phyloP scores from a whole-genome alignment of 2,888 invertebrate species.

The Xanthia togata region DNA sequence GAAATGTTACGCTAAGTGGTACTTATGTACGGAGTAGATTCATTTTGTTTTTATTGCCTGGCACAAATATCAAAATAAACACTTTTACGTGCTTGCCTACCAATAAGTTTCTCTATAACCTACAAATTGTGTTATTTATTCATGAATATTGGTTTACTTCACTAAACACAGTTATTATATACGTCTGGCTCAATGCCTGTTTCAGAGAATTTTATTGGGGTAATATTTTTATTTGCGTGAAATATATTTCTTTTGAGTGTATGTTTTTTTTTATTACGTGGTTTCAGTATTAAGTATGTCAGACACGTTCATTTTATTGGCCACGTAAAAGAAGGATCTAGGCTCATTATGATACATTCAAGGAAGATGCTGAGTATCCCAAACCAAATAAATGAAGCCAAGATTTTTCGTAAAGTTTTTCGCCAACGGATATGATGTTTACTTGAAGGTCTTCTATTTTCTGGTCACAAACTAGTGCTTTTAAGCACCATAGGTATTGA shows the following conservation, averaged over 20 bases:
- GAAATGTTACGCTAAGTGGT: slow-evolving; percentile 1
- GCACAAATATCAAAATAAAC: slow-evolving; percentile 9
- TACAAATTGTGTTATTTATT: slow-evolving; percentile 47
- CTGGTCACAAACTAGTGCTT: neutral
- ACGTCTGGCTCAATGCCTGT: slow-evolving; percentile 10
- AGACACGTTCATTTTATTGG: slow-evolving; percentile 3
- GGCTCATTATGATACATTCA: slow-evolving; percentile 34
- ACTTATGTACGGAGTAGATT: slow-evolving; percentile 9
- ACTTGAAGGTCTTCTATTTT: neutral
- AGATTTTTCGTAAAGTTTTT: neutral
- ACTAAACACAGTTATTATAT: slow-evolving; percentile 35
- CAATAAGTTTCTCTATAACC: slow-evolving; percentile 22
- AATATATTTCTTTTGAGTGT: slow-evolving; percentile 15
- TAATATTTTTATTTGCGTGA: slow-evolving; percentile 12
- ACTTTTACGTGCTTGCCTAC: neutral
- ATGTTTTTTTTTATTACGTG: slow-evolving; percentile 14
- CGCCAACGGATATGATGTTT: neutral
- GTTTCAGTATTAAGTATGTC: neutral
- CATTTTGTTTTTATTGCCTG: slow-evolving; percentile 13
- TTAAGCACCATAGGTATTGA: neutral
- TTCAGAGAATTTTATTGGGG: slow-evolving; percentile 28
- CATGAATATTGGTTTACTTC: slow-evolving; percentile 48
- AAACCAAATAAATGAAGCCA: neutral
- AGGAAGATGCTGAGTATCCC: neutral
- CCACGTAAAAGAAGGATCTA: neutral